phyloP scores from a whole-genome alignment of 2,113 vertebrate genomes.

The Megaceryle torquata region DNA sequence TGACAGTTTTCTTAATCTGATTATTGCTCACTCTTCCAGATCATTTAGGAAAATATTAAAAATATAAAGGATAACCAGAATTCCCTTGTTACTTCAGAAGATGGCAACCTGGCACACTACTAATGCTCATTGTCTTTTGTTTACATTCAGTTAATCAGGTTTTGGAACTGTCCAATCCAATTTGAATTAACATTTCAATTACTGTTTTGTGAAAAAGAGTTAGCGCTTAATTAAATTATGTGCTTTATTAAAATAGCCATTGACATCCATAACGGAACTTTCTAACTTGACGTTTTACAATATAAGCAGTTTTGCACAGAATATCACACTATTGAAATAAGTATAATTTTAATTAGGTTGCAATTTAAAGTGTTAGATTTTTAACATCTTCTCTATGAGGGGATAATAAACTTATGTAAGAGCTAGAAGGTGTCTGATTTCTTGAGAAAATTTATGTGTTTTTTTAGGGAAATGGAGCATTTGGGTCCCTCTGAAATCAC shows the following conservation, averaged over 20 bases:
- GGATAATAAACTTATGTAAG: not conserved
- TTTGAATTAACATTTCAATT: slow-evolving; percentile 38
- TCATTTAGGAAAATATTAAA: not conserved
- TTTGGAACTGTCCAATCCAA: slow-evolving; percentile 1
- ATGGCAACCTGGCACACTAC: not conserved
- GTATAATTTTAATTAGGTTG: not conserved
- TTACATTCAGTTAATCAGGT: slow-evolving; percentile 4
- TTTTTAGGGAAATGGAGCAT: not conserved
- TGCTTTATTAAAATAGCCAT: not conserved
- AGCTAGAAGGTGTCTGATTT: not conserved
- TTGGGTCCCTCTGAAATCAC: not conserved
- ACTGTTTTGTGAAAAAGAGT: not conserved
- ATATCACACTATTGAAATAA: not conserved
- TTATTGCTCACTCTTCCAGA: not conserved
- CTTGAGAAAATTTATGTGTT: not conserved
- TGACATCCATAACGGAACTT: not conserved
- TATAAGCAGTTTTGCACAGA: not conserved
- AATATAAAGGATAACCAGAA: not conserved
- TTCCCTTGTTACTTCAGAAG: not conserved
- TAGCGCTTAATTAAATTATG: slow-evolving; percentile 11
- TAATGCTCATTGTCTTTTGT: not conserved
- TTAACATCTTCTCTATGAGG: not conserved
- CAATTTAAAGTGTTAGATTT: not conserved
- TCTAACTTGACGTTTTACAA: not conserved
- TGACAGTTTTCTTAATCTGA: not conserved